phyloP scores from a whole-genome alignment of 2,888 invertebrate genomes.

The Rambutsinella grinnellia region DNA sequence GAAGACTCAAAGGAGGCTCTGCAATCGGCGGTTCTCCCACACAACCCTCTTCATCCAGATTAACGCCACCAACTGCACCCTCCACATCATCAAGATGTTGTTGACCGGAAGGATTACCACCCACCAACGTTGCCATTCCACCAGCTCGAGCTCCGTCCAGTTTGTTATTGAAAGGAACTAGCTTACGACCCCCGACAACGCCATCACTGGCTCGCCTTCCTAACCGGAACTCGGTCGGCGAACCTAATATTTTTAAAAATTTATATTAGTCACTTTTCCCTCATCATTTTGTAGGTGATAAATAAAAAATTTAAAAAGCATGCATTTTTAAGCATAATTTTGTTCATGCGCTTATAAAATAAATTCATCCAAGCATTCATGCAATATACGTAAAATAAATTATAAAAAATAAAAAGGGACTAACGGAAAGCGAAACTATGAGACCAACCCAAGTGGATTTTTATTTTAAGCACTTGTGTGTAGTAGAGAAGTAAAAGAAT shows the following conservation, averaged over 20 bases:
- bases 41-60: conserved; percentile 52
- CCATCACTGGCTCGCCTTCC: conserved; percentile 90
- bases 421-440: conserved; percentile 42
- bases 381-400: background rate
- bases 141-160: conserved; percentile 64
- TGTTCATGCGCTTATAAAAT: no score
- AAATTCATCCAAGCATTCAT: conserved; percentile 5
- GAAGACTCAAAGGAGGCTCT: conserved; percentile 55
- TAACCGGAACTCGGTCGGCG: conserved; percentile 85
- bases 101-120: conserved; percentile 18
- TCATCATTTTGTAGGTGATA: no score
- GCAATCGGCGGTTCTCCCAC: conserved; percentile 44
- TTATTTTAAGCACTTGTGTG: conserved; percentile 6
- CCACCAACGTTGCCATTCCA: conserved; percentile 61
- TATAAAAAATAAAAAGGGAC: conserved; percentile 32
- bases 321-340: no score
- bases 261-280: no score
- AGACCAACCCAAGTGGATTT: conserved; percentile 25
- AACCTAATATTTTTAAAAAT: conserved; percentile 71
- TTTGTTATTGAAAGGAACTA: conserved; percentile 60
- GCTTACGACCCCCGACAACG: conserved; percentile 74
- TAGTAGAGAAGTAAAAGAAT: no score
- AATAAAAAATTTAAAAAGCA: no score
- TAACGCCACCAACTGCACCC: conserved; percentile 42
- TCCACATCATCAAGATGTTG: conserved; percentile 36